These are phyloP conservation scores for Panthera leo DNA, from an alignment of 2,113 vertebrate genomes.

Conservation along the genomic window DNA sequence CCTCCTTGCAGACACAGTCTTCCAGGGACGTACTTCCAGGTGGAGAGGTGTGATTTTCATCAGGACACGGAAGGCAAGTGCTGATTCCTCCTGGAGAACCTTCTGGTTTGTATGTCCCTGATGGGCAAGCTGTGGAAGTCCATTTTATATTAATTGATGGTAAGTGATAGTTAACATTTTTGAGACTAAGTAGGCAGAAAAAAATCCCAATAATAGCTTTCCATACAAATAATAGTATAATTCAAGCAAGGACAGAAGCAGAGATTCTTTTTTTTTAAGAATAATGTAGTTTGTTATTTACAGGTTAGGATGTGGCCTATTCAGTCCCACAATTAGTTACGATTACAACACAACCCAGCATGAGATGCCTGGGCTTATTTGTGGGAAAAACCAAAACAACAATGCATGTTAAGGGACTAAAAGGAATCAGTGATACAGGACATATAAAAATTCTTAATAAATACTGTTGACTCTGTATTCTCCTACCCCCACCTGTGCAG, in stretches of 20 bases:
- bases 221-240: neutral
- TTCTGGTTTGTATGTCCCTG: slow-evolving; percentile 96
- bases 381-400: slow-evolving; percentile 3
- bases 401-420: neutral
- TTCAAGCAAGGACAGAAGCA: neutral
- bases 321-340: neutral
- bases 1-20: slow-evolving; percentile 92
- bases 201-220: neutral
- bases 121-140: slow-evolving; percentile 90
- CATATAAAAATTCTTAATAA: neutral
- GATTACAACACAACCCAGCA: neutral
- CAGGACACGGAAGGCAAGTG: slow-evolving; percentile 91
- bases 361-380: neutral
- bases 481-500: neutral
- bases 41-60: slow-evolving; percentile 91
- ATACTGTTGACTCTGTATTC: neutral
- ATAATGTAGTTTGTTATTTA: neutral
- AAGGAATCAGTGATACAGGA: neutral
- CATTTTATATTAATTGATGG: neutral
- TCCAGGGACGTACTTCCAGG: slow-evolving; percentile 92
- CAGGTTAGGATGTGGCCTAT: neutral
- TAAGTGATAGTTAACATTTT: neutral
- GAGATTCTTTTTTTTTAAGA: neutral
- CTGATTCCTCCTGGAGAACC: slow-evolving; percentile 92
- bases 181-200: neutral